Base-by-base conservation (phyloP, 2,797 vertebrate genomes). In the Eupleurogrammus muticus region DNA sequence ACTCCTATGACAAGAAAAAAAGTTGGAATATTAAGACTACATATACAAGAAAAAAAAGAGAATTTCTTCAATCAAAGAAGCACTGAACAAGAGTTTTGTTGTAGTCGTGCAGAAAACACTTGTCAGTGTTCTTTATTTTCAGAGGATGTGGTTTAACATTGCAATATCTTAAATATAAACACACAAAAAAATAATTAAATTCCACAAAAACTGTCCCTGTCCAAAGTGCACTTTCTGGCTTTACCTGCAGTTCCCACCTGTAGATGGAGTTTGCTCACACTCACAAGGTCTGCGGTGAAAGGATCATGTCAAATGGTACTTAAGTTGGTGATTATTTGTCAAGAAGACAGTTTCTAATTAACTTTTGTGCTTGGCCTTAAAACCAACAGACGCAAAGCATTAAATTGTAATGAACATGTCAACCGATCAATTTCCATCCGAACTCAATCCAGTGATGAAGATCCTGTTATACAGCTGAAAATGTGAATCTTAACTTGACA, bases 121-220 rank as follows among this genome's bases (percentile, higher is more conserved):
- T 19, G 20, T 46, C 23, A 59, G 10, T 17, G 32, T 11, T 44
- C 9, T 44, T 16, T 40, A 14, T 11, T 38, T 40, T 68, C 21
- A 59, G 10, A 54, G 12, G 46, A 24, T 52, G 20, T 8, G 50
- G 23, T 35, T 66, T 42, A 46, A 60, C 28, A 59, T 4, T 13
- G 14, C n/a, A 47, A 63, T 20, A 23, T 54, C 19, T n/a, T 17
- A 64, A 35, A 59, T 32, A 55, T 12, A 56, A 67, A 63, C 2
- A 4, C 53, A 60, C 54, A 40, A 42, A 47, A 5, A 40, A 1
- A 38, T 44, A 7, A 44, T 44, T 8, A 44, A 44, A 44, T 5
- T 44, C 7, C 5, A 42, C 40, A 44, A 42, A 40, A 40, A 40
- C 12, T 3, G 5, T 44, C 16, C 16, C 14, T 7, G 14, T 44